Evolutionary conservation across 1,140 invertebrate species (phyloP).

Genomic region (Papilio polytes): DNA sequence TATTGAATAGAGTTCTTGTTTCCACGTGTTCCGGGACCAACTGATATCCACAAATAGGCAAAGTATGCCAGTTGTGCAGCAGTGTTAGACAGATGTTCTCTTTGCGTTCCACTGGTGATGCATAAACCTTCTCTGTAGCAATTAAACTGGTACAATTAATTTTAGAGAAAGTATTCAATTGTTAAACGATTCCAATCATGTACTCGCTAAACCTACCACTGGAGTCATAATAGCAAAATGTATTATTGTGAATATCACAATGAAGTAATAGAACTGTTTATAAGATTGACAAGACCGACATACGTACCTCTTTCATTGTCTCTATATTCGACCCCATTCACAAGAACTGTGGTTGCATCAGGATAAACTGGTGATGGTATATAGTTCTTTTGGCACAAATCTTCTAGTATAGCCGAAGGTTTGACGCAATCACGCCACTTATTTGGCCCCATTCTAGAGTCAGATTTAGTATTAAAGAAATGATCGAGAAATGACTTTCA

Average conservation of each 20-base stretch:
- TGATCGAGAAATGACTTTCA: not conserved
- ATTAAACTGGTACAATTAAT: constrained; percentile 25
- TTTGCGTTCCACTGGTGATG: constrained; percentile 53
- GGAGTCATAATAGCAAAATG: no score
- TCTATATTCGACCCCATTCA: constrained; percentile 69
- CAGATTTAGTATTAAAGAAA: not conserved
- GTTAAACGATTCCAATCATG: not conserved
- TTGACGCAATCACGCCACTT: constrained; percentile 91
- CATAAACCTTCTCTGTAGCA: constrained; percentile 47
- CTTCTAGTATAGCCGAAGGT: constrained; percentile 89
- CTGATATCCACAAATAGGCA: constrained; percentile 86
- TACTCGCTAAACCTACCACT: not conserved
- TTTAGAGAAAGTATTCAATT: not conserved
- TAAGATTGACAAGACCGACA: not conserved
- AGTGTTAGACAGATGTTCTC: constrained; percentile 73
- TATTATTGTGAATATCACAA: no score
- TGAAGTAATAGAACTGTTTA: not conserved
- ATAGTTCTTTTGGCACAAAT: constrained; percentile 88
- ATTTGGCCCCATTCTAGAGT: constrained; percentile 87
- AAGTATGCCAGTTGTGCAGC: constrained; percentile 66
- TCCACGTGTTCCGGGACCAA: constrained; percentile 96
- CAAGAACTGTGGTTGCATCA: constrained; percentile 54
- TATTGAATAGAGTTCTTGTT: constrained; percentile 91
- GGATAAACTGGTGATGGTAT: constrained; percentile 80
- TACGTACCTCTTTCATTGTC: constrained; percentile 53